phyloP scores from a whole-genome alignment of 2,113 vertebrate genomes.

The Zootoca vivipara region DNA sequence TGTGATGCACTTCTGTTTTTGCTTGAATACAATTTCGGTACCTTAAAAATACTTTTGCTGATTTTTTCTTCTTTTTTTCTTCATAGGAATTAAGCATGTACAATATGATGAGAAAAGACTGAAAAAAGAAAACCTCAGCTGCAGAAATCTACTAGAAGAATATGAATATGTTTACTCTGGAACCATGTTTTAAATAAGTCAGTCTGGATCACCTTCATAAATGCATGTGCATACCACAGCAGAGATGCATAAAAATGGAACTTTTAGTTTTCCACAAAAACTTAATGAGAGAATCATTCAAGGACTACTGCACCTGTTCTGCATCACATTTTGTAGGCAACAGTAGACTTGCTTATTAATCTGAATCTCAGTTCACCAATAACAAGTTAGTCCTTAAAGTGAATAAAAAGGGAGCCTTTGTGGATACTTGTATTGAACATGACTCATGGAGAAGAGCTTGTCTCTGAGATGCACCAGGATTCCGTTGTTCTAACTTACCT shows the following conservation, averaged over 20 bases:
- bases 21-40: constrained; percentile 10
- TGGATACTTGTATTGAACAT: constrained; percentile 97
- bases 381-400: constrained; percentile 65
- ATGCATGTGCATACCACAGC: constrained; percentile 23
- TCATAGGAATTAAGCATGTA: constrained; percentile 62
- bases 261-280: constrained; percentile 33
- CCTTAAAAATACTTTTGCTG: constrained; percentile 23
- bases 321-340: constrained; percentile 53
- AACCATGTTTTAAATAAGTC: constrained; percentile 46
- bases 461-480: constrained; percentile 99
- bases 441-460: constrained; percentile 99
- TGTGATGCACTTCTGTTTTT: not conserved
- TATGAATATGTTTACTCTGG: constrained; percentile 17
- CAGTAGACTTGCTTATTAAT: constrained; percentile 50
- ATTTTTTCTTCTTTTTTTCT: constrained; percentile 44
- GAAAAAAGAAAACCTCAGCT: constrained; percentile 48
- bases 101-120: constrained; percentile 63
- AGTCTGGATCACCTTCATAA: constrained; percentile 8
- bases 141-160: constrained; percentile 52
- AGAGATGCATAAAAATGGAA: constrained; percentile 55
- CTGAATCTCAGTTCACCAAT: constrained; percentile 52
- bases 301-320: constrained; percentile 51
- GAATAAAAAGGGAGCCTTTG: constrained; percentile 77
- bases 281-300: constrained; percentile 55
- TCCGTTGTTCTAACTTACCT: constrained; percentile 99